Conservation (phyloP, 2,888 invertebrate species). For the Priocnemis perturbator region DNA sequence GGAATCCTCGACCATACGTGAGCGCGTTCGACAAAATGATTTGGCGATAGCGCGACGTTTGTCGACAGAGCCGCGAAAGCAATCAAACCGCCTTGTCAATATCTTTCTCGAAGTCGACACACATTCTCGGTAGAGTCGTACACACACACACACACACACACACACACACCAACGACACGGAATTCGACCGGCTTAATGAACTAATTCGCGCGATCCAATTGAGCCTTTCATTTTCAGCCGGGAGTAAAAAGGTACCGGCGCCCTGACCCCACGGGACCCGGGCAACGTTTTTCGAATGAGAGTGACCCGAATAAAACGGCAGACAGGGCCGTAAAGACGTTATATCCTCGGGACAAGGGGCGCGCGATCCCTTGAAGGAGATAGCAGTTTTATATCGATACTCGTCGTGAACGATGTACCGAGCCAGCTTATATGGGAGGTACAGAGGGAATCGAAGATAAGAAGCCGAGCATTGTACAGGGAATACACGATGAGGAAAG, state of each 20-base stretch:
- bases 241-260: slow-evolving; percentile 18
- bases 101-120: not conserved
- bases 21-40: not conserved
- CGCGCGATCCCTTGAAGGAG: too few relatives aligned
- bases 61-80: not conserved
- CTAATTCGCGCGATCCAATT: slow-evolving; percentile 59
- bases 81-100: slow-evolving; percentile 2
- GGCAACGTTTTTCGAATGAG: slow-evolving; percentile 13
- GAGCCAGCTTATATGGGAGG: too few relatives aligned
- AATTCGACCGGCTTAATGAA: slow-evolving; percentile 45
- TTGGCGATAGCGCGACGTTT: not conserved
- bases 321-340: not conserved
- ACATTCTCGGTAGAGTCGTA: too few relatives aligned
- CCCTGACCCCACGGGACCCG: slow-evolving; percentile 11
- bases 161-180: not conserved
- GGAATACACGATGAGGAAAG: too few relatives aligned
- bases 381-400: too few relatives aligned
- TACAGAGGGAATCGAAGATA: too few relatives aligned
- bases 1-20: too few relatives aligned
- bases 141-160: too few relatives aligned
- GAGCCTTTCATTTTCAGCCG: slow-evolving; percentile 35
- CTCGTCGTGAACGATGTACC: too few relatives aligned
- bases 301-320: slow-evolving; percentile 1
- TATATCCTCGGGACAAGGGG: not conserved
- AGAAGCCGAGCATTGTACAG: too few relatives aligned